Evolutionary conservation across 2,888 invertebrate genomes (phyloP).

Genomic region (Aspidiotus rigidus): DNA sequence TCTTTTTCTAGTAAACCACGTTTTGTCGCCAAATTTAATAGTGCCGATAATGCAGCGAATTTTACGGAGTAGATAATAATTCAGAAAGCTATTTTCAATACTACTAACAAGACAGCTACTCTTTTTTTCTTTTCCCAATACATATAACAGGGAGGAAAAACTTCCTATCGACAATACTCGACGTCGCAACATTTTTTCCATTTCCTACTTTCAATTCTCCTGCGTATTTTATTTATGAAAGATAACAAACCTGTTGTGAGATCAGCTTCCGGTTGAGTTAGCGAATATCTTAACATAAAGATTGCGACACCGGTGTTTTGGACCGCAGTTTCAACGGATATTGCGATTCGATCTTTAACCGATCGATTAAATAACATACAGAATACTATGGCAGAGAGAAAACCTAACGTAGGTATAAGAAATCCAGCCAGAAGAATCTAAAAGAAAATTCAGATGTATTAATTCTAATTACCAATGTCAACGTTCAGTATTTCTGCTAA

Average conservation of each 20-base stretch:
- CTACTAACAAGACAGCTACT: too few relatives aligned
- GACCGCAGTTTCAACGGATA: constrained; percentile 84
- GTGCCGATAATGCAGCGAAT: too few relatives aligned
- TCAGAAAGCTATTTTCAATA: too few relatives aligned
- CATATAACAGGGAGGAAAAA: too few relatives aligned
- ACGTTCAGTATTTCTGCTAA: too few relatives aligned
- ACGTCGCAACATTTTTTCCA: too few relatives aligned
- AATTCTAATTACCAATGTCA: too few relatives aligned
- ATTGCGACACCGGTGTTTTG: constrained; percentile 91
- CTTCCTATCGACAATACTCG: too few relatives aligned
- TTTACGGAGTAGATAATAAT: too few relatives aligned
- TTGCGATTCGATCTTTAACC: constrained; percentile 65
- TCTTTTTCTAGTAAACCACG: too few relatives aligned
- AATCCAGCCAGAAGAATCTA: constrained; percentile 72
- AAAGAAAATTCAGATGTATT: constrained; percentile 40
- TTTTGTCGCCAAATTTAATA: too few relatives aligned
- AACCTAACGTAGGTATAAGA: constrained; percentile 74
- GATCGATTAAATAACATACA: constrained; percentile 56
- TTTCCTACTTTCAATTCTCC: constrained; percentile 14
- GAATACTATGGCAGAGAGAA: constrained; percentile 56
- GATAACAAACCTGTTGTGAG: constrained; percentile 63
- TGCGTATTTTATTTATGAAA: not conserved
- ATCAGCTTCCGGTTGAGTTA: constrained; percentile 78
- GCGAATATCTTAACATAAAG: constrained; percentile 69
- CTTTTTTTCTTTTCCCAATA: too few relatives aligned